Conservation (phyloP, 2,888 invertebrate genomes). For the Celastrina argiolus region DNA sequence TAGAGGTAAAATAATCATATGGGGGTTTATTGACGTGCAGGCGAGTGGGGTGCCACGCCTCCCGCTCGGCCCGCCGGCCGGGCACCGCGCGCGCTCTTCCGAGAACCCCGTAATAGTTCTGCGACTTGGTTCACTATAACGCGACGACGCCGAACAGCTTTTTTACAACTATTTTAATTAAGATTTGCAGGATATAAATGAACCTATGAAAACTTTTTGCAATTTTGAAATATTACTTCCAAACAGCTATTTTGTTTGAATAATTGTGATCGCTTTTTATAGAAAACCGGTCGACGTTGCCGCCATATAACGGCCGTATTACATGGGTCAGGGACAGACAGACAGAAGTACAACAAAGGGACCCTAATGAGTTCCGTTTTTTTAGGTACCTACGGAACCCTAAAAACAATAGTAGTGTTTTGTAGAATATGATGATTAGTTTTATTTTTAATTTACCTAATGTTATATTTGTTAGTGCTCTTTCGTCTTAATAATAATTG, state of each 20-base stretch:
- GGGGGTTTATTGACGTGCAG: conserved; percentile 18
- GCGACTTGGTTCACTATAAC: conserved; percentile 47
- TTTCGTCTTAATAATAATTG: no score
- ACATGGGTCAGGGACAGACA: no score
- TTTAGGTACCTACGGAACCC: no score
- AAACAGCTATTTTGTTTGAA: not conserved
- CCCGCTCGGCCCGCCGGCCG: conserved; percentile 55
- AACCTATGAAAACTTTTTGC: not conserved
- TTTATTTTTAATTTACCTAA: no score
- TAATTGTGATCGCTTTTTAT: no score
- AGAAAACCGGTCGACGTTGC: no score
- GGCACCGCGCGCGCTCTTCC: conserved; percentile 57
- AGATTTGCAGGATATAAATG: conserved; percentile 18
- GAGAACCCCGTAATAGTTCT: conserved; percentile 60
- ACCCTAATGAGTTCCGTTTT: no score
- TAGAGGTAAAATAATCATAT: conserved; percentile 17
- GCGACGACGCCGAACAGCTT: conserved; percentile 35
- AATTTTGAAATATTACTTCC: not conserved
- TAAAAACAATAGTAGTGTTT: no score
- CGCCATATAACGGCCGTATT: no score
- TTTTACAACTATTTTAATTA: conserved; percentile 30
- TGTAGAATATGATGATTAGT: no score
- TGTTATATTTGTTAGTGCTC: no score
- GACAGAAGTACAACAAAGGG: no score
- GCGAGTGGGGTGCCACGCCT: conserved; percentile 45